Base-by-base conservation (phyloP, 2,113 vertebrate species). In the Neoarius graeffei region DNA sequence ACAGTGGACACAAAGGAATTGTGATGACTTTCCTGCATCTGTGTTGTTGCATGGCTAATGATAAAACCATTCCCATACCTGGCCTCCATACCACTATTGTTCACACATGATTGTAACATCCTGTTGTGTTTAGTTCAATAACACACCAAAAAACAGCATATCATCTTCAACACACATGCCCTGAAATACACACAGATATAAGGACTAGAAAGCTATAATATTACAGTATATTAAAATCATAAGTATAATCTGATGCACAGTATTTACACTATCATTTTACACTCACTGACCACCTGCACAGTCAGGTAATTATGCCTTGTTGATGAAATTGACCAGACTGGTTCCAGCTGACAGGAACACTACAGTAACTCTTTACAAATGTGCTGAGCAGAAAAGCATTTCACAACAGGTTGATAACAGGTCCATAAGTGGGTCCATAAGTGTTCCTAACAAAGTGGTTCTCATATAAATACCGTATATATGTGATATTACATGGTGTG, bases 61-160 rank as follows among this genome's bases (percentile, higher is more conserved):
- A 89, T 87, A 90, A 89, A 90, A 89, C 83, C 87, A 85, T 87
- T 85, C 86, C 87, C 82, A 81, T 82, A 89, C 85, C 87, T 90
- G 85, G 87, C 89, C 83, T 57, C 20, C 77, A 82, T 79, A 86
- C 69, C 85, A 69, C 88, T 85, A 89, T 89, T 89, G 87, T 89
- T 90, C 89, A 66, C 27, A 84, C 35, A 73, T 52, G 81, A 88
- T 76, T 81, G 89, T 88, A 85, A 85, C 87, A 89, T 90, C 85
- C 87, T 89, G 87, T 73, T 86, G 81, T 89, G 76, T 89, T 74
- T 86, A 30, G 66, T 77, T 42, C 57, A 89, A 83, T 87, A 86
- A 85, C 57, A 85, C 87, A 85, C 64, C 74, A 10, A 60, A 76
- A 48, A 42, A 66, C 87, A 27, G 27, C 81, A 84, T 66, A 69